A percentile compares a stretch with the other conserved stretches of the same genome.
These are phyloP conservation scores for Boulengeromyrus knoepffleri DNA, from an alignment of 2,113 vertebrate genomes.

Conservation along the genomic window DNA sequence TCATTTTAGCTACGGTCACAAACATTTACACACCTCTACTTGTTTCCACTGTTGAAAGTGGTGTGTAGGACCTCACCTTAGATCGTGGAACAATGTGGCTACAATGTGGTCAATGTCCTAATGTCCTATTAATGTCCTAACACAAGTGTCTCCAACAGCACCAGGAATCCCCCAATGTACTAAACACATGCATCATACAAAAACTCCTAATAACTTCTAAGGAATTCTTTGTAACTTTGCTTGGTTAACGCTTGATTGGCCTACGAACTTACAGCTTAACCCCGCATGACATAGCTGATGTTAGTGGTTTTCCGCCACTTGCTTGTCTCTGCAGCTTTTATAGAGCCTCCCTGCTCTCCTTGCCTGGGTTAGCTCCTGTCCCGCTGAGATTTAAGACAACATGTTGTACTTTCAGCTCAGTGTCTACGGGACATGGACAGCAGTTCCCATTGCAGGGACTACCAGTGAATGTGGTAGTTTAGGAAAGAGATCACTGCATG, in stretches of 20 bases:
- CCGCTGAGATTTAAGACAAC: slow-evolving; percentile 27
- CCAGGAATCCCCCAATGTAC: neutral
- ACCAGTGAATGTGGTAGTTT: slow-evolving; percentile 49
- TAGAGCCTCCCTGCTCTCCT: neutral
- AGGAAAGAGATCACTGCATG: slow-evolving; percentile 50
- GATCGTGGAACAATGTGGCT: neutral
- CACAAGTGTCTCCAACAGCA: neutral
- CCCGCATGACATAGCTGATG: neutral
- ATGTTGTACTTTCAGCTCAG: slow-evolving; percentile 56
- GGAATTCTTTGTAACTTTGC: neutral
- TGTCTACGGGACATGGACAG: slow-evolving; percentile 31
- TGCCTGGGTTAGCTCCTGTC: neutral
- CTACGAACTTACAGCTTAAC: neutral
- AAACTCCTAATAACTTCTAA: neutral
- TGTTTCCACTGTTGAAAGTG: neutral
- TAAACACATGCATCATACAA: neutral
- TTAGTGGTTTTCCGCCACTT: neutral
- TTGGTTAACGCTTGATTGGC: neutral
- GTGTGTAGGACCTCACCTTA: neutral
- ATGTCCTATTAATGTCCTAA: too few species aligned
- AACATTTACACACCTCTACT: neutral
- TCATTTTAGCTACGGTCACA: neutral
- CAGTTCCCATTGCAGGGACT: too few species aligned
- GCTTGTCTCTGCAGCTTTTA: neutral
- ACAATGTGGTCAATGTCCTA: too few species aligned